Percentiles rank a stretch among this genome's conserved stretches.
Evolutionary conservation across 2,113 vertebrate species (phyloP).

Genomic region (Mohoua ochrocephala): DNA sequence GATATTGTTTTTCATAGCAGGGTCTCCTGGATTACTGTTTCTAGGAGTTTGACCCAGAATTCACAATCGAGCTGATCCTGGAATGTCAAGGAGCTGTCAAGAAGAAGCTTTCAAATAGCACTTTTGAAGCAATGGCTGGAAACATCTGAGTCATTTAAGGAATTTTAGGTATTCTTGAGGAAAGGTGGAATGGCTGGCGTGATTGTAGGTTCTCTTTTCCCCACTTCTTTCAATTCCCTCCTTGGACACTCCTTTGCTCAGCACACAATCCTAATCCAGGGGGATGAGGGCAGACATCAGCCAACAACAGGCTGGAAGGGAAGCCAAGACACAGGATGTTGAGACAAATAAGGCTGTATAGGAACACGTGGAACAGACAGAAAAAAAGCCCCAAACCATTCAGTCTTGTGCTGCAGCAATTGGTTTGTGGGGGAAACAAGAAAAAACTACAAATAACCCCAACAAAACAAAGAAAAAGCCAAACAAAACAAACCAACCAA

Average conservation of each 20-base stretch:
- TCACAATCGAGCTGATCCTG: neutral
- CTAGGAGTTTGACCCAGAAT: neutral
- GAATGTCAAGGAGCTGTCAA: neutral
- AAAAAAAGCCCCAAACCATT: neutral
- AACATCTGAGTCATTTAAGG: neutral
- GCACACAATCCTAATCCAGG: neutral
- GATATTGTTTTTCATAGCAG: neutral
- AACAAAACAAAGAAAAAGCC: neutral
- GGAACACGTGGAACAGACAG: neutral
- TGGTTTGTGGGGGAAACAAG: no score
- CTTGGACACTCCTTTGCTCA: neutral
- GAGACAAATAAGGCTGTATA: neutral
- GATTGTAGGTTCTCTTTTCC: neutral
- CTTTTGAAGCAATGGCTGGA: neutral
- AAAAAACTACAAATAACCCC: rapidly evolving
- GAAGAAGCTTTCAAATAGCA: neutral
- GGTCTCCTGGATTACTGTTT: neutral
- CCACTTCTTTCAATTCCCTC: neutral
- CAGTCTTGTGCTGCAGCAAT: neutral
- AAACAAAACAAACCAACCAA: neutral
- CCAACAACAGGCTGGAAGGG: neutral
- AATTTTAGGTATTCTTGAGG: neutral
- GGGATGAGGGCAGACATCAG: neutral
- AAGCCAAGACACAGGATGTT: neutral
- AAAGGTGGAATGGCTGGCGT: neutral